Percentiles rank a stretch among this genome's conserved stretches.
Evolutionary conservation across 2,888 invertebrate species (phyloP).

Genomic region (Rhaphigaster nebulosa): DNA sequence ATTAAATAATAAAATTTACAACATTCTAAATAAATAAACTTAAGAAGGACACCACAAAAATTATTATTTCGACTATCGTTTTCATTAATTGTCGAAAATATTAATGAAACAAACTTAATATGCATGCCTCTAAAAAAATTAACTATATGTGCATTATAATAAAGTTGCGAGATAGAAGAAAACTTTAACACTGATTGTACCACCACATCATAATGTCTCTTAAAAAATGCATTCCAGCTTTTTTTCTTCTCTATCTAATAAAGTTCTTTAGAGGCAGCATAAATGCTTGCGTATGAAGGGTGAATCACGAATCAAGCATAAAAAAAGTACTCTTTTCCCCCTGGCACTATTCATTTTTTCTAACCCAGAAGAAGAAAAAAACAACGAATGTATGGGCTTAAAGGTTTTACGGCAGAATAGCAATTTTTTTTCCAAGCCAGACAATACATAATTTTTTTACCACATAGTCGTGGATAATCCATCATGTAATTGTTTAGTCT

Average conservation of each 20-base stretch:
- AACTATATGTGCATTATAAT: too few species aligned
- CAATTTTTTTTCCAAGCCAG: neutral
- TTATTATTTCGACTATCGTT: too few species aligned
- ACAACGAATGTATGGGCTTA: neutral
- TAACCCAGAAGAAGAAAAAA: too few species aligned
- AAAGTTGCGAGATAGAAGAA: too few species aligned
- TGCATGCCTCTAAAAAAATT: too few species aligned
- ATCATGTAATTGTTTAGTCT: constrained; percentile 3
- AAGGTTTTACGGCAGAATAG: neutral
- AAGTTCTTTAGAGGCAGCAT: neutral
- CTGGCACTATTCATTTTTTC: neutral
- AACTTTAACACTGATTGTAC: too few species aligned
- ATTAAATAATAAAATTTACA: too few species aligned
- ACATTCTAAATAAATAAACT: too few species aligned
- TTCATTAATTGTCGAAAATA: too few species aligned
- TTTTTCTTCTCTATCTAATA: neutral
- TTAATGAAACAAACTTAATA: too few species aligned
- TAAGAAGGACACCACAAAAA: too few species aligned
- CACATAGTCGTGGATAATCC: constrained; percentile 7
- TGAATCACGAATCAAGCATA: constrained; percentile 8
- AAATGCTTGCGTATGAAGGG: neutral
- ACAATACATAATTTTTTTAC: neutral
- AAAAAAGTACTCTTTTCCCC: neutral
- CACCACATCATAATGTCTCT: neutral
- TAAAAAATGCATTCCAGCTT: neutral